Conservation (phyloP, 2,113 vertebrate genomes). For the Coracopsis vasa region DNA sequence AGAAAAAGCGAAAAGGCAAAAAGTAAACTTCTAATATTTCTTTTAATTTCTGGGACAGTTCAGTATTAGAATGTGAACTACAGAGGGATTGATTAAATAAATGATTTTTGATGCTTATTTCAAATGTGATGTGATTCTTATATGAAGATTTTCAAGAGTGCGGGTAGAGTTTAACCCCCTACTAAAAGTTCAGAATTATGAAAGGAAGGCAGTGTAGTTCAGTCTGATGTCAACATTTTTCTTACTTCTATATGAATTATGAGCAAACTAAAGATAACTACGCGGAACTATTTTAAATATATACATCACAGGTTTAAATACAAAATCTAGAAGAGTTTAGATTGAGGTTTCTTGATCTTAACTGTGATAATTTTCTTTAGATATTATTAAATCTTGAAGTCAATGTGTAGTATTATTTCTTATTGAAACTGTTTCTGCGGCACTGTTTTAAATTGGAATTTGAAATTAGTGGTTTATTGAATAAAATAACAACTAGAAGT, state of each 20-base stretch:
- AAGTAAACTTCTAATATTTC: constrained; percentile 77
- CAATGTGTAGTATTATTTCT: background rate
- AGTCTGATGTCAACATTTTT: background rate
- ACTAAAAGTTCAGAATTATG: background rate
- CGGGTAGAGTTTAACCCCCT: background rate
- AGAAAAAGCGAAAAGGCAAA: constrained; percentile 97
- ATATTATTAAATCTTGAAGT: background rate
- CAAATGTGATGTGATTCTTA: background rate
- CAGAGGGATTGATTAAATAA: background rate
- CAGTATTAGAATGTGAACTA: background rate
- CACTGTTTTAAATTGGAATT: background rate
- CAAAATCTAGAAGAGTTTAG: background rate
- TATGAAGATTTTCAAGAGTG: background rate
- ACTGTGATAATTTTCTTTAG: background rate
- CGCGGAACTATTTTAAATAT: background rate
- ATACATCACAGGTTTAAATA: background rate
- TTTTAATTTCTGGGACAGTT: background rate
- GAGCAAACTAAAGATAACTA: background rate
- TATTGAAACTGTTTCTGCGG: background rate
- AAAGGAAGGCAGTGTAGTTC: background rate
- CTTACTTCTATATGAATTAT: background rate
- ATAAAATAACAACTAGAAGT: background rate
- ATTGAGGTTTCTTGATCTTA: background rate
- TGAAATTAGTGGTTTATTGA: background rate
- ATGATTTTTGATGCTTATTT: background rate